These are phyloP conservation scores for Erebia ligea DNA, from an alignment of 2,888 invertebrate genomes.

Conservation along the genomic window DNA sequence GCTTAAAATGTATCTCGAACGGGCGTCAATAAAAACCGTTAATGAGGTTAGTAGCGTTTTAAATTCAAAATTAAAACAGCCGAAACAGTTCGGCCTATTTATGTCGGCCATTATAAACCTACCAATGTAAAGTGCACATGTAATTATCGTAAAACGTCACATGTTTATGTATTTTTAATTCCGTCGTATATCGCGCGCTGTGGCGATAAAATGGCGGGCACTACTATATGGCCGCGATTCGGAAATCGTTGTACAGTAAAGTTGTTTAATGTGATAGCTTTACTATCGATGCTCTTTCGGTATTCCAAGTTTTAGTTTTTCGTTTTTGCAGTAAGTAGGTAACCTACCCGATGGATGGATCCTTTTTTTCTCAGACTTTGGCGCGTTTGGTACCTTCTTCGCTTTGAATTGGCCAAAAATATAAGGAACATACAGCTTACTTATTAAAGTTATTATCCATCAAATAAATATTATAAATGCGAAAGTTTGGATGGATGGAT, in stretches of 20 bases:
- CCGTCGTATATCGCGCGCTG: slow-evolving; percentile 67
- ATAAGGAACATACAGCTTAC: no score
- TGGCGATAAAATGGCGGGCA: slow-evolving; percentile 61
- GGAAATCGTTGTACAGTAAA: slow-evolving; percentile 72
- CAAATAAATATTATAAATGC: no score
- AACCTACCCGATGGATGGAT: no score
- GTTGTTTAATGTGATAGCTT: slow-evolving; percentile 64
- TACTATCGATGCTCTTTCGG: slow-evolving; percentile 44
- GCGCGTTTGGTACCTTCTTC: no score
- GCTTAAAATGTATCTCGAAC: slow-evolving; percentile 21
- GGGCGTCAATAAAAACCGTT: slow-evolving; percentile 38
- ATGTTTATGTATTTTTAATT: slow-evolving; percentile 82
- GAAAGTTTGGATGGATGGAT: no score
- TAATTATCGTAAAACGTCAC: slow-evolving; percentile 79
- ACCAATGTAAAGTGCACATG: slow-evolving; percentile 67
- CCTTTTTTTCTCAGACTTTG: no score
- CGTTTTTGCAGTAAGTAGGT: not conserved
- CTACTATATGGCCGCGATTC: slow-evolving; percentile 59
- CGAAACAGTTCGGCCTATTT: slow-evolving; percentile 45
- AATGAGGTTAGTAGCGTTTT: slow-evolving; percentile 42
- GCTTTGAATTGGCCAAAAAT: no score
- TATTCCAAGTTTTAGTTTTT: slow-evolving; percentile 36
- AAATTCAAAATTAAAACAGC: slow-evolving; percentile 44
- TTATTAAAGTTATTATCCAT: no score
- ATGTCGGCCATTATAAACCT: slow-evolving; percentile 68